Evolutionary conservation across 2,888 invertebrate genomes (phyloP), one percentile per base, ranked within the genome.

Genomic region (Merodon equestris): DNA sequence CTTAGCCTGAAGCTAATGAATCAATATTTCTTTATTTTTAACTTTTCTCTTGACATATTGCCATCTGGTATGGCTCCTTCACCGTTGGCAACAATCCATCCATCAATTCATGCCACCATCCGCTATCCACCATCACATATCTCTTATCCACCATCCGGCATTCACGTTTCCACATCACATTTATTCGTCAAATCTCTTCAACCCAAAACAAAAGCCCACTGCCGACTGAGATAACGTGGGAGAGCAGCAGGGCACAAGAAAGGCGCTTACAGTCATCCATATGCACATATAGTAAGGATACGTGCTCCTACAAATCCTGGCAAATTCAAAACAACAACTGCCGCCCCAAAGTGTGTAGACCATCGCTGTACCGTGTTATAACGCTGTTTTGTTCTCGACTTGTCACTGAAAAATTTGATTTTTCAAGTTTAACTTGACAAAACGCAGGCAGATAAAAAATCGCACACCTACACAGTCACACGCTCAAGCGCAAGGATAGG

Each of bases 391-490:
- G 72, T 71, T 76, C 66, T 60, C 54, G 50, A 60, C 27, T 60
- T 66, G 76, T 56, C 76, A 76, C 53, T 70, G 70, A 66, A 66
- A 76, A 72, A 56, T 66, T 66, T 57, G 61, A 45, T 66, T 71
- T 67, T 66, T 64, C 58, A 70, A 70, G 57, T 58, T 64, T 63
- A 54, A 45, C 68, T 68, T 14, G 18, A 64, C 27, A 27, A 27
- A 27, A 27, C 27, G 14, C 47, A 47, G 47, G 7, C 27, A 7
- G n/a, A n/a, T n/a, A n/a, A n/a, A n/a, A n/a, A n/a, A n/a, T n/a
- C n/a, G n/a, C n/a, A n/a, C n/a, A n/a, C n/a, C n/a, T n/a, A n/a
- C n/a, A n/a, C n/a, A n/a, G n/a, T n/a, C n/a, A 27, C 27, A 27
- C 2, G 7, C 27, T 27, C 27, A 27, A 27, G 27, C 27, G 27